These are phyloP conservation scores for Galago senegalensis DNA, from an alignment of 2,797 vertebrate species.

Conservation along the genomic window DNA sequence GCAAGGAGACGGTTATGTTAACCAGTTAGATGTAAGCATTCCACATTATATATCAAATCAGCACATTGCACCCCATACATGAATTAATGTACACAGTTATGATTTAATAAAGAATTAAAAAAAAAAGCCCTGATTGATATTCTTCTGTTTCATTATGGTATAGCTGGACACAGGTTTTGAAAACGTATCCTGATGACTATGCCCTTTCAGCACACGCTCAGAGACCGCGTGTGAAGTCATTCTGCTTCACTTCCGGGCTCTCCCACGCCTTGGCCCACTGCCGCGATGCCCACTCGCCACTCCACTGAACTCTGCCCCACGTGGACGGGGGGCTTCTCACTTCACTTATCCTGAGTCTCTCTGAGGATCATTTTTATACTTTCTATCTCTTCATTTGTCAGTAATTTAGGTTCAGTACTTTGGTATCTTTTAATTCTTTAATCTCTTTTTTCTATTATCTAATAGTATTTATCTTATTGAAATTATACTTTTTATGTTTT, in stretches of 20 bases:
- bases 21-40: too few species aligned
- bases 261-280: too few species aligned
- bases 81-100: too few species aligned
- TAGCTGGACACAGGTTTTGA: neutral
- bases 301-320: too few species aligned
- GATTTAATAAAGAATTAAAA: too few species aligned
- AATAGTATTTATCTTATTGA: neutral
- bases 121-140: neutral
- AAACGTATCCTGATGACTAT: neutral
- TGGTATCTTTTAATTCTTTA: neutral
- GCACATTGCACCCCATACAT: too few species aligned
- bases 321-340: rapidly evolving
- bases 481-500: neutral
- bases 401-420: neutral
- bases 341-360: too few species aligned
- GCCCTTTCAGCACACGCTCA: rapidly evolving
- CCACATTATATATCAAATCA: too few species aligned
- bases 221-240: rapidly evolving
- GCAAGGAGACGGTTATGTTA: too few species aligned
- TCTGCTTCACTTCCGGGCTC: too few species aligned
- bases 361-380: neutral
- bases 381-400: neutral
- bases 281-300: rapidly evolving
- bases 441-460: neutral
- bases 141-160: neutral